Base-by-base conservation (phyloP, 2,888 invertebrate species). In the Allophyes oxyacanthae region DNA sequence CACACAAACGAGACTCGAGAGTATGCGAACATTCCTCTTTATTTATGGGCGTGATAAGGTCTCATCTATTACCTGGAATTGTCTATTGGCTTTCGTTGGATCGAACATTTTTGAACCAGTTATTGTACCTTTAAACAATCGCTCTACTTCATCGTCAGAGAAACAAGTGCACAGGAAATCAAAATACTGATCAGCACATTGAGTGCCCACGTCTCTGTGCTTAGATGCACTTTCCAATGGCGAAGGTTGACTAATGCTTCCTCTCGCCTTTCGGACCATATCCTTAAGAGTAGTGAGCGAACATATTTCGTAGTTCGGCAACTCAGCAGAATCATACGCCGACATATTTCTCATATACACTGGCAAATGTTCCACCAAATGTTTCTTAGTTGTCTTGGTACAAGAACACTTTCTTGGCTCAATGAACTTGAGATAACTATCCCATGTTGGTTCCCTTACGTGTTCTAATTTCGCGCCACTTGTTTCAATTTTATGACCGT, bases 301-400 rank as follows among this genome's bases (percentile, higher is more conserved):
- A 62, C 90, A 90, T 8, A 68, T 62, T 65, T 89, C 85, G 63
- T 92, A 92, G 56, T 84, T 71, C 0, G 86, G 86, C 49, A 91
- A 69, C 9, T 82, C 78, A 7, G 82, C 78, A 1, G 73, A 44
- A 0, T 82, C 83, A 60, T 74, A 90, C 11, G 38, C 58, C 0
- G 91, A 89, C 76, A 64, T 78, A 2, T 73, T 82, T 52, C 73
- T 79, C 92, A 92, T 92, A 53, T 92, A 92, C 2, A 84, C 71
- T 1, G 92, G 92, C 34, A 92, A 62, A 62, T 90, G 84, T 54
- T 89, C 86, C 25, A 75, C 41, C 32, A 91, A 79, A 73, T 87
- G 82, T 66, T 89, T 90, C 64, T 88, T 90, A 2, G 84, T 84
- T 38, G 53, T 77, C 72, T 84, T 87, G 7, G 78, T 72, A 59